Conservation (phyloP, 2,113 vertebrate genomes). For the Danionella cerebrum region DNA sequence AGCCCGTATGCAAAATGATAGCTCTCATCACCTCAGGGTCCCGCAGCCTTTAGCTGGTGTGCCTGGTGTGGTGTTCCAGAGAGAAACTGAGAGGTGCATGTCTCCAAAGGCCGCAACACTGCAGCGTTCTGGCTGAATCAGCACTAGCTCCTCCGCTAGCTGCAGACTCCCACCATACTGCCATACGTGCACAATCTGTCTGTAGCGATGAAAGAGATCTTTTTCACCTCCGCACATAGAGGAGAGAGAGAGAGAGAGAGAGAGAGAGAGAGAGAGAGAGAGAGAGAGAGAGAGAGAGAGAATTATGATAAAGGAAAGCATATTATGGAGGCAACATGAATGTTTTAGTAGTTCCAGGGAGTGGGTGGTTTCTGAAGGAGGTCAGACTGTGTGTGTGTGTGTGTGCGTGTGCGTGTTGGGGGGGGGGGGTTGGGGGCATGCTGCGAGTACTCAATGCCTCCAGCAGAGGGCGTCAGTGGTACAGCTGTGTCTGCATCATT, state of each 20-base stretch:
- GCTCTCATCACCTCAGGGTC: neutral
- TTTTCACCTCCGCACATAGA: too few relatives aligned
- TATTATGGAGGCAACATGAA: conserved; percentile 26
- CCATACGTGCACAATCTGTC: conserved; percentile 11
- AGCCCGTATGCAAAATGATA: neutral
- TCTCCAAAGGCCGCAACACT: conserved; percentile 10
- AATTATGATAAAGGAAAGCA: neutral
- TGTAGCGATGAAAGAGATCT: neutral
- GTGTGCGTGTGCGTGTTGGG: neutral
- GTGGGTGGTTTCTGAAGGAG: conserved; percentile 14
- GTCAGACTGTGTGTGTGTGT: conserved; percentile 3
- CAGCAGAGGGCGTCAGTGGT: conserved; percentile 60
- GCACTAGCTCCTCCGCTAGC: neutral
- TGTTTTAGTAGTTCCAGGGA: conserved; percentile 22
- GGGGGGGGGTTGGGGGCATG: neutral
- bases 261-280: too few relatives aligned
- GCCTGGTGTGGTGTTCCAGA: neutral
- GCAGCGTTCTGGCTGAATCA: conserved; percentile 19
- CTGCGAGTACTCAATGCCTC: too few relatives aligned
- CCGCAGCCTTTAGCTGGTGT: neutral
- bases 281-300: too few relatives aligned
- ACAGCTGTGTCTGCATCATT: conserved; percentile 38
- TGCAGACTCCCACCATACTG: conserved; percentile 11
- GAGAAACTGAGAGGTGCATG: conserved; percentile 16
- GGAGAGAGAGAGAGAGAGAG: too few relatives aligned